phyloP scores from a whole-genome alignment of 1,140 invertebrate species.

The Drosophila subobscura region DNA sequence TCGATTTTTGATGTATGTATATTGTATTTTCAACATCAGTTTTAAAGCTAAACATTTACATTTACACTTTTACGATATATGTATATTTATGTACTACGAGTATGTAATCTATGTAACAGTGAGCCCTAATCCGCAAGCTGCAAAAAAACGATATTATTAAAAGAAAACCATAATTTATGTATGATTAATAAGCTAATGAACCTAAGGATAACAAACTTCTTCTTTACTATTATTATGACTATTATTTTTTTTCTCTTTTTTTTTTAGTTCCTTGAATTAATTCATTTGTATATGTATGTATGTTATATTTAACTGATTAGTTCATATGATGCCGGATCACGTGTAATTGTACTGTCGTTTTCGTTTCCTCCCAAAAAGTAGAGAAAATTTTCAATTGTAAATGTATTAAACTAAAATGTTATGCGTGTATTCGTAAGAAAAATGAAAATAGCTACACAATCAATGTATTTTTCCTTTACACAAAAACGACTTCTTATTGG shows the following conservation, averaged over 20 bases:
- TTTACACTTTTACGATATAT: slow-evolving; percentile 52
- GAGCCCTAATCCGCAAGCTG: slow-evolving; percentile 13
- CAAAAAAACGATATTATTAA: slow-evolving; percentile 43
- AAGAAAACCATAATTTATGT: slow-evolving; percentile 30
- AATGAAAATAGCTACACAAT: slow-evolving; percentile 74
- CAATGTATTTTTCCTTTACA: slow-evolving; percentile 80
- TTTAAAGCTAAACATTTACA: slow-evolving; percentile 54
- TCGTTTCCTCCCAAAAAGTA: slow-evolving; percentile 41
- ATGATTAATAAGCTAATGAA: slow-evolving; percentile 52
- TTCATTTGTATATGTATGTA: slow-evolving; percentile 56
- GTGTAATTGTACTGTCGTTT: slow-evolving; percentile 54
- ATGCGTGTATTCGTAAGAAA: slow-evolving; percentile 76
- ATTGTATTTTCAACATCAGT: slow-evolving; percentile 62
- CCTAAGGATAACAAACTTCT: slow-evolving; percentile 52
- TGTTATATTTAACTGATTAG: slow-evolving; percentile 64
- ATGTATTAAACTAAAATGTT: slow-evolving; percentile 80
- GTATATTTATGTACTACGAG: slow-evolving; percentile 56
- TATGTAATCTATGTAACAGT: slow-evolving; percentile 54
- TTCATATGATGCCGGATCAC: slow-evolving; percentile 41
- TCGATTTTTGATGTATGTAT: slow-evolving; percentile 72
- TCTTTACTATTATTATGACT: slow-evolving; percentile 20
- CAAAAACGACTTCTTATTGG: slow-evolving; percentile 17
- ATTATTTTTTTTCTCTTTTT: slow-evolving; percentile 13
- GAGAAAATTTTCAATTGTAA: slow-evolving; percentile 78
- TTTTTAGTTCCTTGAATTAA: slow-evolving; percentile 16